A percentile compares a stretch with the other conserved stretches of the same genome.
phyloP scores from a whole-genome alignment of 2,888 invertebrate genomes.

The Dorcus parallelipipedus region DNA sequence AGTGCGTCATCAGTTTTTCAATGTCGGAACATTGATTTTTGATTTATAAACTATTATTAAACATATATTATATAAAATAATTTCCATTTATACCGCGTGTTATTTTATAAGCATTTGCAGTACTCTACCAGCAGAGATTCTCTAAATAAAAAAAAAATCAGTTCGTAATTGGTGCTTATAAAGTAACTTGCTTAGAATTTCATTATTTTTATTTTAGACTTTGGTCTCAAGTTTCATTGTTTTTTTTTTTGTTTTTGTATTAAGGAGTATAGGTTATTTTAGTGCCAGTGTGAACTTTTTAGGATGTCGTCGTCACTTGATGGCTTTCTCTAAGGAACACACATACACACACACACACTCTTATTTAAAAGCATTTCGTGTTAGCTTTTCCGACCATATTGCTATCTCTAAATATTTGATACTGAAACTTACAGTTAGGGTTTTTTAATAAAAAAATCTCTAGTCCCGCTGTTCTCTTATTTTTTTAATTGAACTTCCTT shows the following conservation, averaged over 20 bases:
- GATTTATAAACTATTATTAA: slow-evolving; percentile 27
- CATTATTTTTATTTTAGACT: slow-evolving; percentile 35
- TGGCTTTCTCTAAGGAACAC: slow-evolving; percentile 10
- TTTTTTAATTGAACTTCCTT: slow-evolving; percentile 22
- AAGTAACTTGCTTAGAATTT: slow-evolving; percentile 16
- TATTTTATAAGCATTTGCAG: slow-evolving; percentile 36
- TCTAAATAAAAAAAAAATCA: not conserved
- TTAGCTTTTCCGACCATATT: slow-evolving; percentile 56
- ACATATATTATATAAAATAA: slow-evolving; percentile 19
- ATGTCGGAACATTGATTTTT: slow-evolving; percentile 35
- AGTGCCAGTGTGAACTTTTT: slow-evolving; percentile 24
- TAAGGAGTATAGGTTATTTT: slow-evolving; percentile 40
- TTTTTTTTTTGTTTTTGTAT: slow-evolving; percentile 10
- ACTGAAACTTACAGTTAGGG: slow-evolving; percentile 58
- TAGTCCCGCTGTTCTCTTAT: slow-evolving; percentile 59
- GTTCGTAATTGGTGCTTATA: slow-evolving; percentile 8
- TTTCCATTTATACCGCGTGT: slow-evolving; percentile 29
- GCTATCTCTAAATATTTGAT: slow-evolving; percentile 50
- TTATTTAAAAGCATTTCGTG: slow-evolving; percentile 47
- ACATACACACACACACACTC: not conserved
- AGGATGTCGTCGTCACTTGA: slow-evolving; percentile 17
- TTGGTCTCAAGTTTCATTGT: slow-evolving; percentile 42
- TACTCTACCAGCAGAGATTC: not conserved
- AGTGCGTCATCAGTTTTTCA: slow-evolving; percentile 40
- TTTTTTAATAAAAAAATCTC: slow-evolving; percentile 59